phyloP scores from a whole-genome alignment of 2,888 invertebrate species.

The Synanthedon vespiformis region DNA sequence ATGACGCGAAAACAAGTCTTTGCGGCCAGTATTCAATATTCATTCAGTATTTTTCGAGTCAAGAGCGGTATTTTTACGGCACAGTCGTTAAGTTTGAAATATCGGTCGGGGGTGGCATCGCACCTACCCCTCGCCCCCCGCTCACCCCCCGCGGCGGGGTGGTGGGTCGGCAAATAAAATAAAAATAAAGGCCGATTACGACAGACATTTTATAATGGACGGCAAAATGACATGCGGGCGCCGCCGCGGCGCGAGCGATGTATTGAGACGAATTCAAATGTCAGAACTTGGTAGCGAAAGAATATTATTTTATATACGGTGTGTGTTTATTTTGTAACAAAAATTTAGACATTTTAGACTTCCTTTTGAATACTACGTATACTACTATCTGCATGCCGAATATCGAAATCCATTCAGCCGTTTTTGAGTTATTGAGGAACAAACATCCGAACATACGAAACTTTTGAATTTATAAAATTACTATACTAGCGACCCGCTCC shows the following conservation, averaged over 20 bases:
- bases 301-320: neutral
- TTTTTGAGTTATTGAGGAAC: too few species aligned
- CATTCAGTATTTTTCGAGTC: conserved; percentile 50
- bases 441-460: too few species aligned
- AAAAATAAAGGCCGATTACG: conserved; percentile 67
- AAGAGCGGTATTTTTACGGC: conserved; percentile 60
- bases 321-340: neutral
- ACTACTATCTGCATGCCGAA: too few species aligned
- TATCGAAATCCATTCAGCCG: too few species aligned
- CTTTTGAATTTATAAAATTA: too few species aligned
- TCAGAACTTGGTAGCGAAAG: conserved; percentile 1
- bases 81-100: conserved; percentile 68
- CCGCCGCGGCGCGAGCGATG: conserved; percentile 30
- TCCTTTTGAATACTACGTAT: too few species aligned
- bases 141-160: conserved; percentile 4
- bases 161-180: conserved; percentile 61
- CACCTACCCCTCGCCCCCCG: conserved; percentile 8
- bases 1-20: neutral
- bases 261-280: conserved; percentile 8
- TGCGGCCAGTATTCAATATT: conserved; percentile 26
- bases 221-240: conserved; percentile 66
- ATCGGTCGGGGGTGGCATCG: conserved; percentile 38
- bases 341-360: too few species aligned
- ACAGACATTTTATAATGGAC: conserved; percentile 69
- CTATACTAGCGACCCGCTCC: too few species aligned